Evolutionary conservation across 1,140 invertebrate species (phyloP), one percentile per base, ranked within the genome.

Genomic region (Oryctes rhinoceros): DNA sequence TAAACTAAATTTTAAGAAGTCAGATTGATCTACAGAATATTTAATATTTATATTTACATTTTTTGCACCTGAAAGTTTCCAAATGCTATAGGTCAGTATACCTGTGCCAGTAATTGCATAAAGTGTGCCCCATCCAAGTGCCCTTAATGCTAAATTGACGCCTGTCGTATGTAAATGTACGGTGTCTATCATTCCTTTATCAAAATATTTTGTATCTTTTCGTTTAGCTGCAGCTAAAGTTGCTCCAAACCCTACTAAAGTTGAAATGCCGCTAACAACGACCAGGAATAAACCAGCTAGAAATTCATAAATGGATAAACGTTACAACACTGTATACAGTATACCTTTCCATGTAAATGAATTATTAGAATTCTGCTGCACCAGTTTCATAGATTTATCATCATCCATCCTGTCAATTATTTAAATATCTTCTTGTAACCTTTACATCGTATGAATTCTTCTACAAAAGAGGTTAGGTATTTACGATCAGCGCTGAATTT

Each of bases 41-140:
- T 9, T 76, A 76, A 20, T 15, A 75, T 18, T 37, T 76, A 78
- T 84, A 87, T 89, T 30, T 86, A 95, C 93, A 91, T 94, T 91
- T 83, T 92, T 91, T 44, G 95, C 96, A 81, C 96, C 96, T 47
- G 95, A 93, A 7, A 96, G 83, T 89, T 97, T 98, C 95, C 96
- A 98, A 79, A 97, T 92, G 11, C 91, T 91, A 88, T 94, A 97
- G 86, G 94, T 95, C 78, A 98, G 88, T 71, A 95, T 85, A 13
- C 94, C 91, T 82, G 96, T 95, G 11, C 96, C 96, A 49, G 93
- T 89, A 15, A 96, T 89, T 0, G 97, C 95, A 88, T 96, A 97
- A 1, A 97, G 84, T 4, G 95, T 95, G 3, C 96, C 97, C 93
- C 94, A 95, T 24, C 93, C 94, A 2, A 98, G 89, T 1, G 97